phyloP scores from a whole-genome alignment of 2,797 vertebrate species.

The Enteromius unitaeniatus region DNA sequence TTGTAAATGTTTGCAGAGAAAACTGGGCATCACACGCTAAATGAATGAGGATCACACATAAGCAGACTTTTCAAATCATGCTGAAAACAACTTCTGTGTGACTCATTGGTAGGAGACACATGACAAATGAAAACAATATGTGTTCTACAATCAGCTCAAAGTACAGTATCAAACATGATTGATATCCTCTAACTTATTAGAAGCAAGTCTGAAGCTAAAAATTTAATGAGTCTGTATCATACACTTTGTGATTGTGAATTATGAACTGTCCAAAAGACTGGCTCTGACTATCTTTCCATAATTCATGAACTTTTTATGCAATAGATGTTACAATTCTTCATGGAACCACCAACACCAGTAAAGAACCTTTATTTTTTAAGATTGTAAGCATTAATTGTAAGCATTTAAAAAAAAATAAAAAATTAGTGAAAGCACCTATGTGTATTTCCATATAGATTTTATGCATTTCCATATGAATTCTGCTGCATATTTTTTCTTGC shows the following conservation, averaged over 20 bases:
- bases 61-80: neutral
- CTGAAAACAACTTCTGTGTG: neutral
- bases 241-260: slow-evolving; percentile 1
- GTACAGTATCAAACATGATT: neutral
- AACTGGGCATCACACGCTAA: neutral
- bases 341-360: neutral
- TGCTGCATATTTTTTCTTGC: neutral
- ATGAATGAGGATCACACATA: neutral
- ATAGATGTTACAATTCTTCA: neutral
- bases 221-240: neutral
- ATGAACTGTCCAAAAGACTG: neutral
- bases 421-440: neutral
- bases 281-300: neutral
- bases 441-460: slow-evolving; percentile 9
- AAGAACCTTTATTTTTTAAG: neutral
- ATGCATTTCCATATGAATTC: slow-evolving; percentile 11
- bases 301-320: neutral
- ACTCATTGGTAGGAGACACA: neutral
- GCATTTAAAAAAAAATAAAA: too few relatives aligned
- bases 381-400: too few relatives aligned
- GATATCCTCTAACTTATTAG: neutral
- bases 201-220: neutral
- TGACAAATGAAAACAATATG: slow-evolving; percentile 4
- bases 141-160: neutral
- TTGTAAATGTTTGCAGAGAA: neutral